A percentile compares a stretch with the other conserved stretches of the same genome.
Conservation (phyloP, 2,888 invertebrate species). For the Pyrocoelia pectoralis region DNA sequence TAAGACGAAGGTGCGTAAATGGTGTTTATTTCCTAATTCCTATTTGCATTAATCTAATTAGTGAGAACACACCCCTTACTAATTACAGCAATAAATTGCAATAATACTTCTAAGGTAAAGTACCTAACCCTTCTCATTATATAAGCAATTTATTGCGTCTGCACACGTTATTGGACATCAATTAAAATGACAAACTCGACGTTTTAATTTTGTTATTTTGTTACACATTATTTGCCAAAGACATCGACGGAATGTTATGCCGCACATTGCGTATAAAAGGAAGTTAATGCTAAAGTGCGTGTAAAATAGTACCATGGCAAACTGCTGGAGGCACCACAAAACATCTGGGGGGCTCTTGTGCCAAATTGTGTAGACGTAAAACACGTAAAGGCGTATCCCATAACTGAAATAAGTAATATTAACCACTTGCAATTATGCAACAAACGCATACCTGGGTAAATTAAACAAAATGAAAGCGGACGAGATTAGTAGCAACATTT, state of each 20-base stretch:
- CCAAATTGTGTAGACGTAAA: conserved; percentile 61
- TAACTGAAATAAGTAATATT: conserved; percentile 65
- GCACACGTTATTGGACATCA: not conserved
- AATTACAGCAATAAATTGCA: conserved; percentile 2
- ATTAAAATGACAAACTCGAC: conserved; percentile 37
- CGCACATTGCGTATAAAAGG: conserved; percentile 69
- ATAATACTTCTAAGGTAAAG: conserved; percentile 1
- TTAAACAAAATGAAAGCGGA: conserved; percentile 71
- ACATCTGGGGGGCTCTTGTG: conserved; percentile 57
- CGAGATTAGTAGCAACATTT: conserved; percentile 72
- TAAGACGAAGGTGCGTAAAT: conserved; percentile 75
- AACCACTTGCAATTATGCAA: not conserved
- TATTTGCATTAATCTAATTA: conserved; percentile 8
- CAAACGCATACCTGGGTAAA: conserved; percentile 64
- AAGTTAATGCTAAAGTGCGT: conserved; percentile 73
- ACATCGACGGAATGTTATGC: conserved; percentile 66
- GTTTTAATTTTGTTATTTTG: conserved; percentile 57
- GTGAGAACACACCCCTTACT: not conserved
- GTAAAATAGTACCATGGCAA: conserved; percentile 70
- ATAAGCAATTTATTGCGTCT: not conserved
- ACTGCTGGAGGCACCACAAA: conserved; percentile 65
- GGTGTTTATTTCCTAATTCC: too few relatives aligned
- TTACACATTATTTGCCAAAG: conserved; percentile 63
- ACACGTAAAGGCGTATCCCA: conserved; percentile 63
- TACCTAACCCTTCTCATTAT: conserved; percentile 7